A percentile compares a stretch with the other conserved stretches of the same genome.
Evolutionary conservation across 2,113 vertebrate genomes (phyloP).

Genomic region (Nerophis ophidion): DNA sequence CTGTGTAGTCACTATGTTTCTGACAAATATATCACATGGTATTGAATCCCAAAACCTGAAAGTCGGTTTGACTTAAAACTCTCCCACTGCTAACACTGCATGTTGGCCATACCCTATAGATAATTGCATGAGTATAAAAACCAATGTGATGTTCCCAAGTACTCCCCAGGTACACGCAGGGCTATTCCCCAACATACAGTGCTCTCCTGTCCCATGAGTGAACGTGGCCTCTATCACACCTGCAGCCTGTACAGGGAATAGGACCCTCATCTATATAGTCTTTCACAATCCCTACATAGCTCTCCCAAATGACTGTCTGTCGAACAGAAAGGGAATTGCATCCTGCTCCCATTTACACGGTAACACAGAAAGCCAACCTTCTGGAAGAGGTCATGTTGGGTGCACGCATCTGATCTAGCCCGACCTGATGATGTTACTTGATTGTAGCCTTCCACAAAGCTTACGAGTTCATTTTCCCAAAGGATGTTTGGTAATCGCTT

Average conservation of each 20-base stretch:
- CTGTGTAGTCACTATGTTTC: no score
- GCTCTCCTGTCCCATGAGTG: constrained; percentile 56
- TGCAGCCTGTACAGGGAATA: constrained; percentile 72
- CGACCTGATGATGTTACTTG: constrained; percentile 30
- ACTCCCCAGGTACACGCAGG: constrained; percentile 59
- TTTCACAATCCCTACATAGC: constrained; percentile 49
- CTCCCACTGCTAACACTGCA: no score
- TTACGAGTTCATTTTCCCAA: no score
- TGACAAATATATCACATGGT: no score
- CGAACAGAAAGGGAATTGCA: constrained; percentile 43
- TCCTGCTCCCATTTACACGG: constrained; percentile 47
- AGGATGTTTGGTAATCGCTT: no score
- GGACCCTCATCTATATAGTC: constrained; percentile 29
- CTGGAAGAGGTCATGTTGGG: constrained; percentile 49
- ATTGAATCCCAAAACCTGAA: no score
- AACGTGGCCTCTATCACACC: constrained; percentile 65
- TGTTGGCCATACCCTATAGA: not conserved
- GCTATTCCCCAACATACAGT: constrained; percentile 28
- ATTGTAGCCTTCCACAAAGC: not conserved
- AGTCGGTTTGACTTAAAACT: no score
- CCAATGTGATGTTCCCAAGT: constrained; percentile 41
- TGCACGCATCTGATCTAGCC: constrained; percentile 23
- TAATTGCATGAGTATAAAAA: constrained; percentile 33
- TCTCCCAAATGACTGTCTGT: constrained; percentile 54
- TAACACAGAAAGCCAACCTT: constrained; percentile 52